Conservation (phyloP, 2,113 vertebrate species). For the Leucoraja erinaceus region DNA sequence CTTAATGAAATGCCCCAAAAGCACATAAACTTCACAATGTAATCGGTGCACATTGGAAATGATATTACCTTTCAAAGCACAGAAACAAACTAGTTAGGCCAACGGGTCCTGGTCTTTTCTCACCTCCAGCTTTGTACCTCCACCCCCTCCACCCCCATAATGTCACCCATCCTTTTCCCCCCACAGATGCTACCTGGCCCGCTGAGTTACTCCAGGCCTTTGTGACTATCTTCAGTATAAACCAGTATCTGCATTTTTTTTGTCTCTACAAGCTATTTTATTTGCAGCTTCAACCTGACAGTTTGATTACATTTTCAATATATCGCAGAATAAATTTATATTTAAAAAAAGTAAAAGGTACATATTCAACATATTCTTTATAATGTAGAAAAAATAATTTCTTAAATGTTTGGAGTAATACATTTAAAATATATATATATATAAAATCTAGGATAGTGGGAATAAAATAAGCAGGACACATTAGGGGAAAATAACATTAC, state of each 20-base stretch:
- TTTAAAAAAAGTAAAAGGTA: neutral
- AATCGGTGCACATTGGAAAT: neutral
- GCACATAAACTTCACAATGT: neutral
- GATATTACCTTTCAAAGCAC: neutral
- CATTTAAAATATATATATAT: neutral
- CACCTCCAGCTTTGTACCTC: no score
- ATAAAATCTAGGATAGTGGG: neutral
- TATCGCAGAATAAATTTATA: neutral
- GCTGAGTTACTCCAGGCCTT: no score
- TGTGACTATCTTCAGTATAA: no score
- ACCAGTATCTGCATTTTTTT: no score
- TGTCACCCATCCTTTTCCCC: no score
- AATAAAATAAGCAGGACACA: neutral
- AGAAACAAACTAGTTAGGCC: no score
- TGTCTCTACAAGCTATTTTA: neutral
- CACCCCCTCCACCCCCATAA: no score
- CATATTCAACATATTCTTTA: neutral
- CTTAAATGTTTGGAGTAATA: neutral
- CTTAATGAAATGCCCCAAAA: neutral
- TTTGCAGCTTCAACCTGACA: neutral
- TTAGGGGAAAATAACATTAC: neutral
- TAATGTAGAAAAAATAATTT: neutral
- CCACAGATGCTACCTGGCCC: no score
- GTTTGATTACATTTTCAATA: neutral
- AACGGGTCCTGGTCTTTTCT: no score